Conservation (phyloP, 2,113 vertebrate genomes). For the Ammodytes marinus region DNA sequence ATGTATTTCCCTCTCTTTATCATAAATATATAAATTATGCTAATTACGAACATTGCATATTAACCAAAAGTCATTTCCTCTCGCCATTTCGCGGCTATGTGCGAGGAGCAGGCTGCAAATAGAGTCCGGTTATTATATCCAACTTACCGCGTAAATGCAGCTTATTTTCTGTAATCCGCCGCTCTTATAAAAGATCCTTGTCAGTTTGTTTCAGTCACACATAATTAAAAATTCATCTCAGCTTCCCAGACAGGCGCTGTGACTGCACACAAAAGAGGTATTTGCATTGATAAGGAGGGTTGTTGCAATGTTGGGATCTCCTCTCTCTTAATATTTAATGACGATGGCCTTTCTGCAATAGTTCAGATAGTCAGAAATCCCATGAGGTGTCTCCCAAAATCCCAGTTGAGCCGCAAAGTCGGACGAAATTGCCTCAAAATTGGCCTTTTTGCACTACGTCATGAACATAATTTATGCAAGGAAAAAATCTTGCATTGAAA, state of each 20-base stretch:
- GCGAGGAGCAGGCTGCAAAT: slow-evolving; percentile 41
- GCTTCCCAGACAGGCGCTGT: slow-evolving; percentile 85
- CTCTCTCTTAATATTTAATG: slow-evolving; percentile 85
- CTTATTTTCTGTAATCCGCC: slow-evolving; percentile 73
- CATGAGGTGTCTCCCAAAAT: slow-evolving; percentile 57
- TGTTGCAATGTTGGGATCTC: slow-evolving; percentile 78
- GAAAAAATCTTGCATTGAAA: slow-evolving; percentile 91
- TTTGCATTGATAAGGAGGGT: slow-evolving; percentile 90
- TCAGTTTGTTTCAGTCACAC: slow-evolving; percentile 85
- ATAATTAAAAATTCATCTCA: slow-evolving; percentile 91
- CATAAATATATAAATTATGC: slow-evolving; percentile 99
- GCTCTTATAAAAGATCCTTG: slow-evolving; percentile 79
- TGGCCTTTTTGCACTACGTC: slow-evolving; percentile 95
- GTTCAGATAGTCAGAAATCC: slow-evolving; percentile 60
- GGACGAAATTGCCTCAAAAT: slow-evolving; percentile 85
- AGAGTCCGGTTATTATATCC: slow-evolving; percentile 47
- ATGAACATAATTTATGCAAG: slow-evolving; percentile 99
- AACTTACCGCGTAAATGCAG: slow-evolving; percentile 85
- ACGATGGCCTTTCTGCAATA: slow-evolving; percentile 72
- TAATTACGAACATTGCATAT: slow-evolving; percentile 98
- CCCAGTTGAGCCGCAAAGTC: slow-evolving; percentile 76
- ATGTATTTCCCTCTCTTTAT: slow-evolving; percentile 90
- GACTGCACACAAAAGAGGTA: slow-evolving; percentile 87
- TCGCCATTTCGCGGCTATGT: slow-evolving; percentile 80
- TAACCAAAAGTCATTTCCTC: slow-evolving; percentile 90